Percentiles rank a stretch among this genome's conserved stretches.
phyloP scores from a whole-genome alignment of 1,140 invertebrate genomes.

The Ips nitidus region DNA sequence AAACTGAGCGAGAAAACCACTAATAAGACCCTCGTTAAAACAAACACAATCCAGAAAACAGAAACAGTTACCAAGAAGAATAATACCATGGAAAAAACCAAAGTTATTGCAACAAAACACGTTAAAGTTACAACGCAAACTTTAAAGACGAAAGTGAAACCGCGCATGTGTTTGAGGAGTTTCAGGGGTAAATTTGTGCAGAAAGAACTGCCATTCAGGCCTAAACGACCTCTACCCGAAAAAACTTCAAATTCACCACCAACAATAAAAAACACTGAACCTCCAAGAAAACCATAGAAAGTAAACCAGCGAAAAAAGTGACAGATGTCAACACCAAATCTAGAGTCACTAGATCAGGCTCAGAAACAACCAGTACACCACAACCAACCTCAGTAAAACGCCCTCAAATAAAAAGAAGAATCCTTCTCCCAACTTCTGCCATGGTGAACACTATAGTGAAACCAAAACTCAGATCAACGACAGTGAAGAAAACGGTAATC shows the following conservation, averaged over 20 bases:
- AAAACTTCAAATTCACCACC: too few species aligned
- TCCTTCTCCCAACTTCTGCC: slow-evolving; percentile 33
- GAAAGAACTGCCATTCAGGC: slow-evolving; percentile 43
- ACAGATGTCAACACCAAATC: too few species aligned
- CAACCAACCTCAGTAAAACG: slow-evolving; percentile 16
- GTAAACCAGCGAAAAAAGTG: too few species aligned
- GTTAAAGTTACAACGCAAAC: slow-evolving; percentile 47
- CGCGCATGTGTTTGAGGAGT: slow-evolving; percentile 50
- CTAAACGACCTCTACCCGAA: slow-evolving; percentile 23
- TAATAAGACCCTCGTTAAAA: slow-evolving; percentile 48
- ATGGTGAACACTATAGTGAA: slow-evolving; percentile 33
- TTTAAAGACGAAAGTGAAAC: slow-evolving; percentile 46
- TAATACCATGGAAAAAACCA: too few species aligned
- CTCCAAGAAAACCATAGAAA: too few species aligned
- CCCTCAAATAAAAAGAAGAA: slow-evolving; percentile 42
- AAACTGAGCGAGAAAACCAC: slow-evolving; percentile 51
- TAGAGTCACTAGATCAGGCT: too few species aligned
- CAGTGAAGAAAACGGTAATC: slow-evolving; percentile 38
- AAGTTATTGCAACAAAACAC: slow-evolving; percentile 48
- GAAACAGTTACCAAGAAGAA: slow-evolving; percentile 46
- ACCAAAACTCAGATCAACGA: slow-evolving; percentile 41
- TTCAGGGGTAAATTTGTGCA: slow-evolving; percentile 50
- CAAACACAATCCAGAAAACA: slow-evolving; percentile 46
- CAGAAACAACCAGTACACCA: too few species aligned
- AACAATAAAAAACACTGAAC: too few species aligned